These are phyloP conservation scores for Rotaria magnacalcarata DNA, from an alignment of 2,888 invertebrate genomes.

Conservation along the genomic window DNA sequence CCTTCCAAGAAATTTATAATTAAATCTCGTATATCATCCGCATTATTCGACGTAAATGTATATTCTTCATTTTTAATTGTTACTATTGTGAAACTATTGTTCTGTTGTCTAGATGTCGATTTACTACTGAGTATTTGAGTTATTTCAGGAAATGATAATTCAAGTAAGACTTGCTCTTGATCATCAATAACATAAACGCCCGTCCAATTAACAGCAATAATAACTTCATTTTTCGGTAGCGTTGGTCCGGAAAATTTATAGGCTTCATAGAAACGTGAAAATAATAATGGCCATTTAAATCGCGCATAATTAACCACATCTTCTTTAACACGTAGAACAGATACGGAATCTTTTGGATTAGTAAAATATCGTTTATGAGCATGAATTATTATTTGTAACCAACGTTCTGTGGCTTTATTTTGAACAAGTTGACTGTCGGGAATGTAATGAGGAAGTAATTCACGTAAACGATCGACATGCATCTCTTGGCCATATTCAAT, in stretches of 20 bases:
- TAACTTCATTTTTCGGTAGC: slow-evolving; percentile 95
- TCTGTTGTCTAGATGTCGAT: slow-evolving; percentile 46
- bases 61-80: slow-evolving; percentile 96
- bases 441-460: slow-evolving; percentile 85
- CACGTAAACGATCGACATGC: slow-evolving; percentile 79
- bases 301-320: slow-evolving; percentile 97
- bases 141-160: slow-evolving; percentile 97
- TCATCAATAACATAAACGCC: slow-evolving; percentile 98
- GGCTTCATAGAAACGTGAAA: slow-evolving; percentile 95
- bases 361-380: slow-evolving; percentile 40
- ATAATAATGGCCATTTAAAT: slow-evolving; percentile 94
- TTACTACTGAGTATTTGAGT: slow-evolving; percentile 71
- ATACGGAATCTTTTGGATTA: slow-evolving; percentile 48
- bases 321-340: slow-evolving; percentile 51
- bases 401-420: slow-evolving; percentile 43
- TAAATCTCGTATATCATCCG: slow-evolving; percentile 91
- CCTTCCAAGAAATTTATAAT: slow-evolving; percentile 95
- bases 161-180: slow-evolving; percentile 92
- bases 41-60: slow-evolving; percentile 96
- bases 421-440: slow-evolving; percentile 67
- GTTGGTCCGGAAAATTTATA: slow-evolving; percentile 81
- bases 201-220: slow-evolving; percentile 99
- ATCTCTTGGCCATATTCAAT: slow-evolving; percentile 86
- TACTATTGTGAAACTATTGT: slow-evolving; percentile 72
- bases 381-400: slow-evolving; percentile 44